phyloP scores from a whole-genome alignment of 2,888 invertebrate genomes.

The Nephrotoma flavescens region DNA sequence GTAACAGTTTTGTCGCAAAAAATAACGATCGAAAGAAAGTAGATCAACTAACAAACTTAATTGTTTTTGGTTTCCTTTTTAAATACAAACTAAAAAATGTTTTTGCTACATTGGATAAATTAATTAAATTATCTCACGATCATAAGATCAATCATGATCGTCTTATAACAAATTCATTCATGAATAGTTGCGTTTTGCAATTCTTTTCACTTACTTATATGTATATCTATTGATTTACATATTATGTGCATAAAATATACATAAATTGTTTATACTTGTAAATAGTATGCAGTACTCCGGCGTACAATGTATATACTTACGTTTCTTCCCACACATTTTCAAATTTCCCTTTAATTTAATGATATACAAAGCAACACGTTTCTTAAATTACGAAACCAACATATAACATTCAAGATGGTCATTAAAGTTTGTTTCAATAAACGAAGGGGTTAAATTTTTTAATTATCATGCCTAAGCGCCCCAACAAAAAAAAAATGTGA shows the following conservation, averaged over 20 bases:
- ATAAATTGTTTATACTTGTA: neutral
- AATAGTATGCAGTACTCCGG: neutral
- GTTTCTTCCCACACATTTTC: neutral
- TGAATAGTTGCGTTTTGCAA: neutral
- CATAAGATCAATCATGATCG: neutral
- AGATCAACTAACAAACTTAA: neutral
- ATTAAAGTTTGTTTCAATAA: neutral
- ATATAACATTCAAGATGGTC: neutral
- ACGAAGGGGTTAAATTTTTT: neutral
- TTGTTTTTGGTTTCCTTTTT: neutral
- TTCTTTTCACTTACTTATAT: neutral
- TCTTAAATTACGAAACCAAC: neutral
- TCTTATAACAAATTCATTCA: neutral
- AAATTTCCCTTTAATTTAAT: neutral
- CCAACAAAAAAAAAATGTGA: no score
- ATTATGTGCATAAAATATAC: no score
- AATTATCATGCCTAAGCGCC: neutral
- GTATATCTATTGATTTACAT: neutral
- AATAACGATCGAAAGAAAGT: neutral
- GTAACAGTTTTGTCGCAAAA: neutral
- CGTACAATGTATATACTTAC: neutral
- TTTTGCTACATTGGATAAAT: neutral
- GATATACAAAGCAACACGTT: neutral
- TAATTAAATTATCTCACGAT: neutral
- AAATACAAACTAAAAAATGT: neutral